phyloP scores from a whole-genome alignment of 2,113 vertebrate species.

The Vimba vimba region DNA sequence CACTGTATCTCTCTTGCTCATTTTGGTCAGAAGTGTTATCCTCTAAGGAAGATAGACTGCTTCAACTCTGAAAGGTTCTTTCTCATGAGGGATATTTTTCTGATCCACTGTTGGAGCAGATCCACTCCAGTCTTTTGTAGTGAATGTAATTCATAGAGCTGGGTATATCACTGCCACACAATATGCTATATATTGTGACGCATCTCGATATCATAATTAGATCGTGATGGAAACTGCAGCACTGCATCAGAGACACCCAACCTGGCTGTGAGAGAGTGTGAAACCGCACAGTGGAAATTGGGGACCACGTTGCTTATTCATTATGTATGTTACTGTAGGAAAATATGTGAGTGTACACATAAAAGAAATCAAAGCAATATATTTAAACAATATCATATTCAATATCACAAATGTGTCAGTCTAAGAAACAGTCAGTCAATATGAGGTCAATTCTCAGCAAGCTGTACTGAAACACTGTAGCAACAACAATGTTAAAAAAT shows the following conservation, averaged over 20 bases:
- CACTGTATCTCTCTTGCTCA: not conserved
- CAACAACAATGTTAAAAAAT: constrained; percentile 18
- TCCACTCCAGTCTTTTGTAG: not conserved
- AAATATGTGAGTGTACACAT: not conserved
- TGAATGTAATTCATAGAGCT: not conserved
- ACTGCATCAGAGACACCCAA: not conserved
- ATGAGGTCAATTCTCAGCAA: not conserved
- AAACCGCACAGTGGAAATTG: not conserved
- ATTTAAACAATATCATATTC: not conserved
- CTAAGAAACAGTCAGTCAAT: not conserved
- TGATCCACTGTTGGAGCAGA: not conserved
- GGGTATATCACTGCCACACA: not conserved
- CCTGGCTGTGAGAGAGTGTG: not conserved
- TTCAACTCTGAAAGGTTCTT: not conserved
- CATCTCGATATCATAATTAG: not conserved
- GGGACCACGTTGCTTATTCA: not conserved
- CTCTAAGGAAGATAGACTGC: not conserved
- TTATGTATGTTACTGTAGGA: not conserved
- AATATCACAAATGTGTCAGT: not conserved
- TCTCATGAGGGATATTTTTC: constrained; percentile 6
- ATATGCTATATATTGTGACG: not conserved
- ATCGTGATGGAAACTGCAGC: not conserved
- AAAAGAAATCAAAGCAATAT: not conserved
- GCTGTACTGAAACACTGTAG: not conserved
- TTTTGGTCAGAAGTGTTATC: constrained; percentile 5